Evolutionary conservation across 2,113 vertebrate genomes (phyloP), one percentile per base, ranked within the genome.

Genomic region (Platycercus adscitus): DNA sequence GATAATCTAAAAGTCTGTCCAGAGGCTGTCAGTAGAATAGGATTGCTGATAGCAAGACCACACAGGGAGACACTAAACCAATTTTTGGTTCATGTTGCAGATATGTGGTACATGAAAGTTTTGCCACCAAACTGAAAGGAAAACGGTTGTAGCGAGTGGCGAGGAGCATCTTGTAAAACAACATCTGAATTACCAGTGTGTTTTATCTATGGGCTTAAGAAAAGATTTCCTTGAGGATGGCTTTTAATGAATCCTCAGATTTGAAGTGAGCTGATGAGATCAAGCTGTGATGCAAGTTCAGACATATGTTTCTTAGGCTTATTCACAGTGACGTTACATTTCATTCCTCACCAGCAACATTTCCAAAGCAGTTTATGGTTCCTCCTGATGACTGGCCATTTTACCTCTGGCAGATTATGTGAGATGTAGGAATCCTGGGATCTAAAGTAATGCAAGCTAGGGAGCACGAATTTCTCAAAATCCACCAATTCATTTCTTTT

Each of bases 1-100:
- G 68, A 81, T 85, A 89, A 93, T 91, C 61, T 87, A 29, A 61
- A 76, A 76, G 7, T 70, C 78, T 81, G 63, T 55, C 43, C 65
- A 64, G 75, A 78, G 52, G 39, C 41, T 71, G 35, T 79, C 47
- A 41, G 20, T 81, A 35, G 61, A 41, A 49, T n/a, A 39, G 76
- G 44, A 29, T 58, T 69, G 53, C 73, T 76, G 66, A 65, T 68
- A 75, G 41, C 65, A 46, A 61, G 78, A 73, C 81, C 76, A 18
- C 47, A 68, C 61, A 49, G 66, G 13, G 72, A 87, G 73, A 49
- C 25, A 20, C 21, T 25, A 31, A 92, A 43, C 31, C 15, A 7
- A n/a, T 76, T 86, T 56, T 64, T 1, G 9, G 20, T 61, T 95
- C 18, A 3, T 1, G 2, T 37, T 85, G 60, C 28, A 77, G 71